Percentiles rank a stretch among this genome's conserved stretches.
These are phyloP conservation scores for Oncorhynchus gorbuscha DNA, from an alignment of 2,113 vertebrate genomes.

Conservation along the genomic window DNA sequence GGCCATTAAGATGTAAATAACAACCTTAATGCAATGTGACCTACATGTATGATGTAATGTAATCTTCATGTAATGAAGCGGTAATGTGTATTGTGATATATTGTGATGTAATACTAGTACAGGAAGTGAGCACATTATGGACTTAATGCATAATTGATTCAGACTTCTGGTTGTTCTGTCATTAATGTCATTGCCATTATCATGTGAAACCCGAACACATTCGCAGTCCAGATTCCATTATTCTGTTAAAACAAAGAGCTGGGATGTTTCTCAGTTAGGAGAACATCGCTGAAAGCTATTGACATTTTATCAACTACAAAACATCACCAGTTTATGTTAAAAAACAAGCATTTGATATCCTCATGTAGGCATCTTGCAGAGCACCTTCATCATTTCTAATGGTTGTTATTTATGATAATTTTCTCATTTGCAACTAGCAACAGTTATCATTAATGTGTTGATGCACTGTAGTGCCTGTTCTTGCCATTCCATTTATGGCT, in stretches of 20 bases:
- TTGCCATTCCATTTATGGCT: not conserved
- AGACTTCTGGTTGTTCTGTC: not conserved
- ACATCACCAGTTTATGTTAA: not conserved
- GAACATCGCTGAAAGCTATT: not conserved
- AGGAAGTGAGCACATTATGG: not conserved
- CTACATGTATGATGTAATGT: no score
- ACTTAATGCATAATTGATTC: not conserved
- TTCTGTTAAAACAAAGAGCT: not conserved
- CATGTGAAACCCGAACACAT: not conserved
- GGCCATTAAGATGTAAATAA: not conserved
- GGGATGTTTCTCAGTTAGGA: not conserved
- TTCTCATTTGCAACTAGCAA: not conserved
- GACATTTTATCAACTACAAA: not conserved
- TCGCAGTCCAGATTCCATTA: not conserved
- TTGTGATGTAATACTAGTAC: not conserved
- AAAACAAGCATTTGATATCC: not conserved
- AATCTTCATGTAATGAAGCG: no score
- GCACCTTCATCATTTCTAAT: not conserved
- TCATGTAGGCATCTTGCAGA: not conserved
- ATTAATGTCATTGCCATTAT: not conserved
- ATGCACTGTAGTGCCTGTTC: slow-evolving; percentile 7
- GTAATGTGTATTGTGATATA: not conserved
- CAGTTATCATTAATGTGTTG: not conserved
- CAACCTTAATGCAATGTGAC: no score
- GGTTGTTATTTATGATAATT: not conserved